A percentile compares a stretch with the other conserved stretches of the same genome.
phyloP scores from a whole-genome alignment of 2,797 vertebrate genomes.

The Oryzias dopingdopingensis region DNA sequence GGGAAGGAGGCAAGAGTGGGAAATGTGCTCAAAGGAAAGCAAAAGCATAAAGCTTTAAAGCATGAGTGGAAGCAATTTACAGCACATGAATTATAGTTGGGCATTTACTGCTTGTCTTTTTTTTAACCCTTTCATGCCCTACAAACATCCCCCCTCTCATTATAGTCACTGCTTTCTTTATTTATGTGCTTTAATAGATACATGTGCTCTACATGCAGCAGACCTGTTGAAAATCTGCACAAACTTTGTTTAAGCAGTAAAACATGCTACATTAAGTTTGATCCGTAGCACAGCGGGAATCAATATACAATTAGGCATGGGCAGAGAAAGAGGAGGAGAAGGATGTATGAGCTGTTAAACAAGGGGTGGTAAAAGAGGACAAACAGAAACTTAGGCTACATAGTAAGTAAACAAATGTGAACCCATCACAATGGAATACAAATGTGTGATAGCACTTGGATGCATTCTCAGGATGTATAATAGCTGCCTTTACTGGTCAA shows the following conservation, averaged over 20 bases:
- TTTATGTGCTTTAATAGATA: constrained; percentile 2
- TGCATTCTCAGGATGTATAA: too few relatives aligned
- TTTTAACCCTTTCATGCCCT: constrained; percentile 15
- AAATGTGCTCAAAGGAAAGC: constrained; percentile 21
- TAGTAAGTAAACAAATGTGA: too few relatives aligned
- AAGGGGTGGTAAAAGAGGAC: too few relatives aligned
- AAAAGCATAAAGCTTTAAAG: constrained; percentile 40
- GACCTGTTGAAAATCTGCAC: constrained; percentile 3
- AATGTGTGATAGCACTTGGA: too few relatives aligned
- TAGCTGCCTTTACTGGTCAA: too few relatives aligned
- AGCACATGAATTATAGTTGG: constrained; percentile 46
- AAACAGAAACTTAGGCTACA: too few relatives aligned
- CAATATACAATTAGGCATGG: constrained; percentile 52
- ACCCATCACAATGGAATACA: too few relatives aligned
- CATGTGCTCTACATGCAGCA: not conserved
- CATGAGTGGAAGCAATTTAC: constrained; percentile 33
- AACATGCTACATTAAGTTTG: constrained; percentile 42
- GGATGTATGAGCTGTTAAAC: constrained; percentile 3
- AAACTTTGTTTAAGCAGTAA: constrained; percentile 19
- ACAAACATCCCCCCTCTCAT: not conserved
- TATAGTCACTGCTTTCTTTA: not conserved
- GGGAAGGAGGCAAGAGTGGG: constrained; percentile 42
- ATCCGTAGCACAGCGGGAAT: constrained; percentile 42
- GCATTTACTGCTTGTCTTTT: constrained; percentile 34
- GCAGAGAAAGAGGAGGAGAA: constrained; percentile 27